Evolutionary conservation across 2,888 invertebrate species (phyloP), one percentile per base, ranked within the genome.

Genomic region (Apodemia zela): DNA sequence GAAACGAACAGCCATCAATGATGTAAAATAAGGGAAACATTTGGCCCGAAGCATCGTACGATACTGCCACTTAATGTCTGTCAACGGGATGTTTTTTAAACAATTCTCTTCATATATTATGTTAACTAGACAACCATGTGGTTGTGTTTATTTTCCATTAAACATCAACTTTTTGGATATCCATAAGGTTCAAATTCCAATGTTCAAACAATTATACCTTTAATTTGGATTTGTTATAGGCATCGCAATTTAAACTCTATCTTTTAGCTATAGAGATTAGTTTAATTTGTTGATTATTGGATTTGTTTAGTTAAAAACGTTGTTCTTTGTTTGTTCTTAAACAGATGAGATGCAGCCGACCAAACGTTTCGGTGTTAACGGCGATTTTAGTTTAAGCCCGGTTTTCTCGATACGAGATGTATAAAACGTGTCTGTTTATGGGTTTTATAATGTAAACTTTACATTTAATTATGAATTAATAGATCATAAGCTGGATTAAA

Each of bases 291-390:
- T 59, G 66, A 60, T 68, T 72, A 62, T 42, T 49, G 65, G 67
- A 59, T 59, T 51, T 66, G 64, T 69, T 76, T 71, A 68, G 61
- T 69, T 74, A 73, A 76, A 45, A 70, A 71, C 72, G 74, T 71
- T 73, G 81, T 82, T 83, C 71, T 45, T 45, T 76, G 75, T 74
- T 87, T 82, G 78, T 73, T 73, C 75, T 54, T 80, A 81, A 87
- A 85, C 79, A 81, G 88, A 89, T 84, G 78, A 73, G 80, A 76
- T 77, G 80, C 87, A 87, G 84, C 84, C 80, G 84, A 78, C 78
- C 71, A 73, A 80, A 80, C 70, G 71, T 72, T 78, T 71, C 76
- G 75, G 75, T 75, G 78, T 80, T 79, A 77, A 79, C 76, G 72
- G 78, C 79, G 79, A 79, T 79, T 65, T 72, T 69, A 69, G 71